These are phyloP conservation scores for Otolemur garnettii DNA, from an alignment of 2,113 vertebrate genomes.

Conservation along the genomic window DNA sequence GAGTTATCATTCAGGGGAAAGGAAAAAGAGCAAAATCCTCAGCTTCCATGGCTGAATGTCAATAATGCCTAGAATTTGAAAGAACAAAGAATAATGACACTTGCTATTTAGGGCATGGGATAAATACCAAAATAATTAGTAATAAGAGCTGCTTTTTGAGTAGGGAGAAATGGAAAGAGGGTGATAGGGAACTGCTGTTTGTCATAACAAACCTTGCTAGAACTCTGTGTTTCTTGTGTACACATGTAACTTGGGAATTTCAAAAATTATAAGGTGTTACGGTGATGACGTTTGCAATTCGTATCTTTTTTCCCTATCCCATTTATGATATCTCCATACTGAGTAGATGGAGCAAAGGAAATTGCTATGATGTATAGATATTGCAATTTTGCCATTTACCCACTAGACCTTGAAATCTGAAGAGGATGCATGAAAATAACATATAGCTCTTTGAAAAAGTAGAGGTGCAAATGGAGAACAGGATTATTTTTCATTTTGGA, in stretches of 20 bases:
- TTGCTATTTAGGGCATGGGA: background rate
- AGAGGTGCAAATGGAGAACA: background rate
- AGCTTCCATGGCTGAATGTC: background rate
- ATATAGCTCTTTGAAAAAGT: background rate
- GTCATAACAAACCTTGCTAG: background rate
- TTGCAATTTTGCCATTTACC: background rate
- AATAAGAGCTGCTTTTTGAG: background rate
- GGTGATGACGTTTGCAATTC: background rate
- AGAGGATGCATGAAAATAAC: background rate
- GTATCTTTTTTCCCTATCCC: background rate
- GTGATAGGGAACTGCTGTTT: background rate
- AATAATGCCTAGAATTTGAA: background rate
- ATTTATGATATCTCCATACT: background rate
- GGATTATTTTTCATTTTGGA: background rate
- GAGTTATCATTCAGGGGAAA: background rate
- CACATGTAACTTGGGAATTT: background rate
- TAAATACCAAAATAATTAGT: conserved; percentile 33
- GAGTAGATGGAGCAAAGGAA: background rate
- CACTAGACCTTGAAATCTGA: background rate
- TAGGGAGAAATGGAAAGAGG: background rate
- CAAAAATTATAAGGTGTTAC: background rate
- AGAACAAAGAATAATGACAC: background rate
- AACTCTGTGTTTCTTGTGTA: background rate
- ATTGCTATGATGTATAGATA: background rate
- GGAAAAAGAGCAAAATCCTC: background rate